Conservation (phyloP, 1,140 invertebrate genomes). For the Lepidotrigona ventralis region DNA sequence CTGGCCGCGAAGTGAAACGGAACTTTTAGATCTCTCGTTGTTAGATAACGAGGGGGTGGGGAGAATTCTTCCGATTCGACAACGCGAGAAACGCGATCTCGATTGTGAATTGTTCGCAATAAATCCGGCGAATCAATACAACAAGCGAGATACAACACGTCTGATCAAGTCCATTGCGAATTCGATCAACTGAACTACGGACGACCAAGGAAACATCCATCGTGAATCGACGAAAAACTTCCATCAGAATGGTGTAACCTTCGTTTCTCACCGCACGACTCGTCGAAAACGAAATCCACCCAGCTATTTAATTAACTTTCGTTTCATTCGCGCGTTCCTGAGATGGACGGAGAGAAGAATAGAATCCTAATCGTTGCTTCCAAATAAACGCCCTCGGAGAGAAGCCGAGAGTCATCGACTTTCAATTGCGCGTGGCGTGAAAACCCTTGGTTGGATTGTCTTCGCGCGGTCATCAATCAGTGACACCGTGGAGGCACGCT, state of each 20-base stretch:
- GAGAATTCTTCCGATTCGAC: conserved; percentile 42
- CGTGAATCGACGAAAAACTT: too few species aligned
- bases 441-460: conserved; percentile 1
- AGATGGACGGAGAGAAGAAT: not conserved
- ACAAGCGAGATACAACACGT: not conserved
- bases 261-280: too few species aligned
- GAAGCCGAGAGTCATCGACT: not conserved
- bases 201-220: too few species aligned
- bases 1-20: conserved; percentile 46
- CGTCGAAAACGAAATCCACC: not conserved
- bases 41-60: conserved; percentile 44
- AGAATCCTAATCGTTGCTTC: not conserved
- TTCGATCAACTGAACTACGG: too few species aligned
- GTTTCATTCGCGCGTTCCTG: not conserved
- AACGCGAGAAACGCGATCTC: conserved; percentile 22
- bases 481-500: conserved; percentile 18
- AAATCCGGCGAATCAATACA: conserved; percentile 6
- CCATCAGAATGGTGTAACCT: too few species aligned
- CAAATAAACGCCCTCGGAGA: not conserved
- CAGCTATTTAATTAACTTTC: not conserved
- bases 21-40: conserved; percentile 44
- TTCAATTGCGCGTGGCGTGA: not conserved
- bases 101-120: conserved; percentile 25
- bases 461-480: conserved; percentile 26
- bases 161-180: not conserved